Base-by-base conservation (phyloP, 1,140 invertebrate species). In the Batillaria attramentaria region DNA sequence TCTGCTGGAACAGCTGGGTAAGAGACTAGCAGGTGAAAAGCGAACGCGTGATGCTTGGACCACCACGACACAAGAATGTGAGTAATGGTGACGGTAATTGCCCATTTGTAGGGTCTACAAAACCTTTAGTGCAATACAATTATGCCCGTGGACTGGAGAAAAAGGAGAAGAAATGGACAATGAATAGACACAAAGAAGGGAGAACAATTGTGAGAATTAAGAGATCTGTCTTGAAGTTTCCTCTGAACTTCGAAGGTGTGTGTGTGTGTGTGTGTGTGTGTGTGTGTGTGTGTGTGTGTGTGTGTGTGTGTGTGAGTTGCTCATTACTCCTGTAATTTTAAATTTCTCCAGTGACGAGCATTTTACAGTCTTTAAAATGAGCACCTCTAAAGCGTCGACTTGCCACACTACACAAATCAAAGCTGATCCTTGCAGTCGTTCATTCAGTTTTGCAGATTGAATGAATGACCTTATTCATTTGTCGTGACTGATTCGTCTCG, bases 261-360 rank as follows among this genome's bases (percentile, higher is more conserved):
- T 50, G 24, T 24, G 24, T 31, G 57, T n/a, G 57, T n/a, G 13
- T n/a, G 13, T 8, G 57, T n/a, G 57, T 3, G 3, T 3, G 57
- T 62, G 57, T 62, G 57, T 62, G 57, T 62, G n/a, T 62, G 57
- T 62, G 57, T 60, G 57, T 60, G 46, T 50, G 46, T 24, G 46
- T 50, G 46, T 24, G 46, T 50, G 46, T 50, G 46, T 50, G 46
- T 50, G 46, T 50, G 46, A 13, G 46, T 10, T n/a, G n/a, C n/a
- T n/a, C n/a, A n/a, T n/a, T n/a, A n/a, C n/a, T n/a, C n/a, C n/a
- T n/a, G n/a, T n/a, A n/a, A n/a, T n/a, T n/a, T n/a, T n/a, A n/a
- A n/a, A n/a, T n/a, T n/a, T n/a, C n/a, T n/a, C n/a, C n/a, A n/a
- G n/a, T n/a, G n/a, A n/a, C n/a, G n/a, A n/a, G n/a, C n/a, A n/a